Base-by-base conservation (phyloP, 2,113 vertebrate species). In the Coturnix japonica region DNA sequence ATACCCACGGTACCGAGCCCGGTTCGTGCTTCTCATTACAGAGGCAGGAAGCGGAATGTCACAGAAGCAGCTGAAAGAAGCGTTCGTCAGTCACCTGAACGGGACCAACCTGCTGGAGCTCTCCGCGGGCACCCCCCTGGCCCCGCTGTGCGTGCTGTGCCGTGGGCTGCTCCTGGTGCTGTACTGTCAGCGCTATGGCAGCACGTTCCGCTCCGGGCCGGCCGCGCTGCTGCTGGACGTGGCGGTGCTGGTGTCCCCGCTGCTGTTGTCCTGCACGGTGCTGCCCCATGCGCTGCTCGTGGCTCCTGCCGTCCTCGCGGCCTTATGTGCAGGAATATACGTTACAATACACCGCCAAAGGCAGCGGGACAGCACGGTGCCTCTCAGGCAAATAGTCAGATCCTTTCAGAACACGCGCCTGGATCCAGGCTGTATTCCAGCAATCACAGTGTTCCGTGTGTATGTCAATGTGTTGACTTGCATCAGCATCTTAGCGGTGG, bases 401-500 rank as follows among this genome's bases (percentile, higher is more conserved):
- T 90, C 92, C 37, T 99, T 99, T 92, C 90, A 98, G 66, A 92
- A 97, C 82, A 94, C 78, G 3, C 69, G 49, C 37, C 63, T 99
- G 89, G 97, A 98, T 59, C 95, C 97, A 18, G 92, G 96, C 49
- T 85, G 95, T 79, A 95, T 98, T 81, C 99, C 99, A 37, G 98
- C 98, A 41, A 87, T 99, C 87, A 98, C 98, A 0, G 83, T 87
- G 23, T 98, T 99, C 57, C 98, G 99, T 6, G 99, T 99, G 63
- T 97, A 98, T 61, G 92, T 98, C 72, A 99, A 98, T 6, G 86
- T 98, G 60, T 97, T 98, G 95, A 99, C 99, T 3, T 97, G 98
- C 44, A 97, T 99, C 95, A 98, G 98, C 93, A 99, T 99, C 85
- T 93, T 99, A 54, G 99, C 99, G 2, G 99, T 99, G 64, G 99